Base-by-base conservation (phyloP, 2,113 vertebrate species). In the Taurulus bubalis region DNA sequence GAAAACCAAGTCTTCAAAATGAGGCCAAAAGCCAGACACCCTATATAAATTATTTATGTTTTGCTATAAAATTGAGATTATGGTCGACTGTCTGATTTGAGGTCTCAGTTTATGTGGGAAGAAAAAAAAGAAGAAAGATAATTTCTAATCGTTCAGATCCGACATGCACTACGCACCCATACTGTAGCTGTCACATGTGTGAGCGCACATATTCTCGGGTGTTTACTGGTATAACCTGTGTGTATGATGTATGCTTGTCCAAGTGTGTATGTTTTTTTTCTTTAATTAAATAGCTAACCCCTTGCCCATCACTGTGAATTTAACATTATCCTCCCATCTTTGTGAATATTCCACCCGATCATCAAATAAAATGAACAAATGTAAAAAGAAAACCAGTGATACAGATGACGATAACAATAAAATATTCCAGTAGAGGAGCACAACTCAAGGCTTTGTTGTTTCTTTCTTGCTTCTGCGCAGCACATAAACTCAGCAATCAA, bases 261-360 rank as follows among this genome's bases (percentile, higher is more conserved):
- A 64, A 38, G 74, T 76, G 65, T 40, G 74, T 75, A 30, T 80
- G 68, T 65, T 65, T 84, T 53, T 88, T 83, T 64, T 83, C 77
- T 91, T 91, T 63, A 82, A 90, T 87, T 88, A 92, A 90, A 92
- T 74, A 75, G 83, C 90, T 88, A 92, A 93, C 91, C 87, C 87
- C 64, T 91, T 90, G 82, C 87, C 91, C 94, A 92, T 95, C 95
- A 95, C 94, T 96, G 95, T 96, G 94, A 95, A 85, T 91, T 91
- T 94, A 94, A 94, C 89, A 77, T 91, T 86, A 91, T 92, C 87
- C 87, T 90, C 65, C 89, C 89, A 93, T 94, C 86, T 93, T 88
- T 95, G 95, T 96, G 93, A 95, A 95, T 94, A 94, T 83, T 84
- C 83, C 93, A 89, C 87, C 87, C 85, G 77, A 83, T 86, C 89